Evolutionary conservation across 2,888 invertebrate species (phyloP), one percentile per base, ranked within the genome.

Genomic region (Chrysolina haemoptera): DNA sequence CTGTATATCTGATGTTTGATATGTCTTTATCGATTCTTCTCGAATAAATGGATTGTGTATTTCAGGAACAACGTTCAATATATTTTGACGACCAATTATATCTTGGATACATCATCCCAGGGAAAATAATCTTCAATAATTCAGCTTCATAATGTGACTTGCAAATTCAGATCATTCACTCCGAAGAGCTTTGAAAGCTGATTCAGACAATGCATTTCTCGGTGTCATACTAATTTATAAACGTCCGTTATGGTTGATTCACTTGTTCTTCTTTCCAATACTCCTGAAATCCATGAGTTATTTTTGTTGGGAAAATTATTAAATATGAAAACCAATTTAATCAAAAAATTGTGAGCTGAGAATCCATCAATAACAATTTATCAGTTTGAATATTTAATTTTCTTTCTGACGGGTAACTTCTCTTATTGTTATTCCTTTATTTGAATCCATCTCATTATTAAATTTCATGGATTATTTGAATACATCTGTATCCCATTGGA

Each of bases 361-460:
- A 27, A 59, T 59, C 59, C 59, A 59, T 59, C 59, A 59, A 59
- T 59, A 59, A 59, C 59, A 59, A 27, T 59, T 27, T 59, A 59
- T 59, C 59, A 59, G 14, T 59, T 59, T 59, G 59, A 59, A 59
- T 59, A 59, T 59, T 59, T n/a, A 22, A 35, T 59, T 59, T 59
- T 27, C 35, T n/a, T 8, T 27, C 27, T 35, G 59, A 59, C 59
- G 27, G 10, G 27, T n/a, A 14, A 16, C n/a, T 59, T 35, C n/a
- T 59, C 35, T 1, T 35, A 59, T 59, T 59, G 59, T 59, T 59
- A 27, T 59, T 14, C 12, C 12, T 16, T 5, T 50, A 14, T 12
- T 27, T 22, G 6, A 22, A 8, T 12, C 12, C 0, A n/a, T n/a
- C n/a, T n/a, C 14, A 27, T 14, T 59, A 59, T 27, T 59, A 22